These are phyloP conservation scores for Actinia equina DNA, from an alignment of 64 coral and sea anemone species.

Conservation along the genomic window DNA sequence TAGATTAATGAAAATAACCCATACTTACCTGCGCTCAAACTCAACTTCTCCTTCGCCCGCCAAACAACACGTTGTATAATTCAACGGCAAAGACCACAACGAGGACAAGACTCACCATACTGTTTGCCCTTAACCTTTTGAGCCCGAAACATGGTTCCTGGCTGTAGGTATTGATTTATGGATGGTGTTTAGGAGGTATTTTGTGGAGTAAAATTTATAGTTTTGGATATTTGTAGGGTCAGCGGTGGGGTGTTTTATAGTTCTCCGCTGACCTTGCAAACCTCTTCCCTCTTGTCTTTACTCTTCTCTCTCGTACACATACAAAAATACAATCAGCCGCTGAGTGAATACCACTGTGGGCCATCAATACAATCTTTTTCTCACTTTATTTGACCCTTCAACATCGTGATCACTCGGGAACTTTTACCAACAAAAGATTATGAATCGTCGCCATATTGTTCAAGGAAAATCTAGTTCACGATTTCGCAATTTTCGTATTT, in stretches of 20 bases:
- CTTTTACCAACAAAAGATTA: background rate
- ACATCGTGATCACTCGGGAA: background rate
- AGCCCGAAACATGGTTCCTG: background rate
- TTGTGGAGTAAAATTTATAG: background rate
- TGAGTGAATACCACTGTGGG: constrained; percentile 5
- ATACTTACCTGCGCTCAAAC: background rate
- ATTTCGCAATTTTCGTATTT: constrained; percentile 12
- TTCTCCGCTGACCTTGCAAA: constrained; percentile 26
- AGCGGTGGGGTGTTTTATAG: constrained; percentile 21
- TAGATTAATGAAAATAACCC: background rate
- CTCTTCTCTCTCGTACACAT: background rate
- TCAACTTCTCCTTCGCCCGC: background rate
- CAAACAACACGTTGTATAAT: background rate
- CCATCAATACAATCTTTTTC: background rate
- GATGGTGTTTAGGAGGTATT: background rate
- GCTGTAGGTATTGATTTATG: background rate
- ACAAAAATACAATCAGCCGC: constrained; percentile 16
- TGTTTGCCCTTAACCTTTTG: background rate
- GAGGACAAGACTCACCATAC: background rate
- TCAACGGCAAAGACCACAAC: constrained; percentile 4
- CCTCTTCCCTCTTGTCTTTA: background rate
- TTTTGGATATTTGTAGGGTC: background rate
- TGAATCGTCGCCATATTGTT: constrained; percentile 10
- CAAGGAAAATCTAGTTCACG: background rate
- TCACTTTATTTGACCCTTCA: background rate